A percentile compares a stretch with the other conserved stretches of the same genome.
These are phyloP conservation scores for Holotrichia oblita DNA, from an alignment of 1,140 invertebrate genomes.

Conservation along the genomic window DNA sequence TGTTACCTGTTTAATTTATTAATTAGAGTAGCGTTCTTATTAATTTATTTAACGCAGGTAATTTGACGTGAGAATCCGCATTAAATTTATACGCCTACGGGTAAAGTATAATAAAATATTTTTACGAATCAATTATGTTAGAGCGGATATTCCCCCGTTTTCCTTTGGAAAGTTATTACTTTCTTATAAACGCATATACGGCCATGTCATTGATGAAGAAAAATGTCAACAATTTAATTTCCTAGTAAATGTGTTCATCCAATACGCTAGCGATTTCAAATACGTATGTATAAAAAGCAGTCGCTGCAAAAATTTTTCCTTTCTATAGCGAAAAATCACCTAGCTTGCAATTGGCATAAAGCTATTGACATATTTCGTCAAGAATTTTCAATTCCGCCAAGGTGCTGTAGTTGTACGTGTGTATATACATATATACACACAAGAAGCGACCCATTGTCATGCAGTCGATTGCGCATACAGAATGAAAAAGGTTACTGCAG, in stretches of 20 bases:
- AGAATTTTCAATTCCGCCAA: conserved; percentile 33
- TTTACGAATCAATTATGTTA: background rate
- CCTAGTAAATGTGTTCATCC: background rate
- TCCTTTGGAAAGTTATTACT: background rate
- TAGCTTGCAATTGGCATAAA: conserved; percentile 31
- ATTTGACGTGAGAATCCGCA: background rate
- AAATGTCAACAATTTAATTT: conserved; percentile 29
- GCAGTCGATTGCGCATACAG: conserved; percentile 16
- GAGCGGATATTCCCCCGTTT: background rate
- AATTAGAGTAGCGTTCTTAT: background rate
- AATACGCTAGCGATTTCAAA: conserved; percentile 4
- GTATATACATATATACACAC: conserved; percentile 3
- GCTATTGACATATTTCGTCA: conserved; percentile 33
- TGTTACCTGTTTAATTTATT: background rate
- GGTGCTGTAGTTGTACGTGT: background rate
- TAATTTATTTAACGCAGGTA: background rate
- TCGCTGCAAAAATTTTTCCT: background rate
- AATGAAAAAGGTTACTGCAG: conserved; percentile 21
- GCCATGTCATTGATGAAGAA: background rate
- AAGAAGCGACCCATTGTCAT: conserved; percentile 21
- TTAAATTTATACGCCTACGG: too few relatives aligned
- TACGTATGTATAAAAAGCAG: conserved; percentile 4
- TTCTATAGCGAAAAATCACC: conserved; percentile 31
- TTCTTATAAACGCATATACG: background rate
- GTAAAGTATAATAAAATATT: background rate